A percentile compares a stretch with the other conserved stretches of the same genome.
Conservation (phyloP, 1,140 invertebrate species). For the Listronotus oregonensis region DNA sequence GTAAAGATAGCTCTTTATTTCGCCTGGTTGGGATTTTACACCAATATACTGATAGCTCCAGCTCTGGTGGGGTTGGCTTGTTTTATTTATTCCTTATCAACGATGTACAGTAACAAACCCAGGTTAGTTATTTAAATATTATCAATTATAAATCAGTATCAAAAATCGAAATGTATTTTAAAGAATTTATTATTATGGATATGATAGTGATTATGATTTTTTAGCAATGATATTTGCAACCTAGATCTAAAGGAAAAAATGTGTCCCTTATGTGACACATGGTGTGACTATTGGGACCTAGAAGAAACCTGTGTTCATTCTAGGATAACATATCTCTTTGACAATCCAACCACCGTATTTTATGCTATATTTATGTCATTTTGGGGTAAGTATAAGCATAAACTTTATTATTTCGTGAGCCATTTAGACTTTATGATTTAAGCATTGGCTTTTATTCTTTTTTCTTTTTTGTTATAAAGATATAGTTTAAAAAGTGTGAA, state of each 20-base stretch:
- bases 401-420: too few species aligned
- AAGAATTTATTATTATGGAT: too few species aligned
- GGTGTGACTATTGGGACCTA: conserved; percentile 88
- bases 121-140: conserved; percentile 61
- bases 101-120: conserved; percentile 71
- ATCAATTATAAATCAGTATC: too few species aligned
- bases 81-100: conserved; percentile 79
- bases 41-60: conserved; percentile 87
- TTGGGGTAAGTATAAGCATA: conserved; percentile 68
- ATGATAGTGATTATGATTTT: conserved; percentile 32
- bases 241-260: conserved; percentile 66
- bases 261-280: conserved; percentile 84
- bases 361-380: conserved; percentile 97
- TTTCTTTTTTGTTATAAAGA: too few species aligned
- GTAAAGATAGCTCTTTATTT: conserved; percentile 94
- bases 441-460: too few species aligned
- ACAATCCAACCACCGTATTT: conserved; percentile 91
- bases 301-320: conserved; percentile 86
- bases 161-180: too few species aligned
- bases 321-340: conserved; percentile 90
- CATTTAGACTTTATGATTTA: too few species aligned
- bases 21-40: conserved; percentile 97
- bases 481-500: too few species aligned
- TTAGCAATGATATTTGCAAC: conserved; percentile 83
- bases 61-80: conserved; percentile 81